Conservation (phyloP, 2,797 vertebrate genomes). For the Mormyrops attenuatus region DNA sequence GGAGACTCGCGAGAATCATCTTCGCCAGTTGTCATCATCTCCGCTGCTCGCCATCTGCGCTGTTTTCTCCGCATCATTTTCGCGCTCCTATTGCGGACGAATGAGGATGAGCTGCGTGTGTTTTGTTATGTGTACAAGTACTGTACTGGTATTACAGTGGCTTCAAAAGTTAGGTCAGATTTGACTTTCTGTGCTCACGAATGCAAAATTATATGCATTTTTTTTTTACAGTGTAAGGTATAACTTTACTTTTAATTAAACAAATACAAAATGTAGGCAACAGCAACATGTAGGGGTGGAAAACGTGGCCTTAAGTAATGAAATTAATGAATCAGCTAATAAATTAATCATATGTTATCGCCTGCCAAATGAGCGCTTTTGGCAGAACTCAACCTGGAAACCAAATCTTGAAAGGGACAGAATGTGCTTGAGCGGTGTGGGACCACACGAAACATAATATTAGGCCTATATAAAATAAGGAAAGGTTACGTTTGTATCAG, state of each 20-base stretch:
- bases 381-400: slow-evolving; percentile 31
- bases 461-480: not conserved
- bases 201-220: not conserved
- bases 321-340: slow-evolving; percentile 59
- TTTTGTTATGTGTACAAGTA: not conserved
- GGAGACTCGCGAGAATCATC: slow-evolving; percentile 10
- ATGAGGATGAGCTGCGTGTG: not conserved
- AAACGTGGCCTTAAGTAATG: slow-evolving; percentile 59
- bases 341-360: slow-evolving; percentile 64
- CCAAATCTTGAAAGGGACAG: not conserved
- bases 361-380: slow-evolving; percentile 57
- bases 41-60: not conserved
- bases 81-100: not conserved
- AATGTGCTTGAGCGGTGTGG: not conserved
- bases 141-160: not conserved
- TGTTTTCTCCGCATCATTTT: not conserved
- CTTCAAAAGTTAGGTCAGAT: not conserved
- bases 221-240: not conserved
- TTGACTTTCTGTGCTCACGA: not conserved
- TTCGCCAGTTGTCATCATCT: not conserved
- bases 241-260: not conserved
- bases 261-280: not conserved
- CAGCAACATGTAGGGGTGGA: slow-evolving; percentile 34
- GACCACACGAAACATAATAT: not conserved
- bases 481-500: not conserved